A percentile compares a stretch with the other conserved stretches of the same genome.
Evolutionary conservation across 1,140 invertebrate genomes (phyloP).

Genomic region (Sitobion miscanthi): DNA sequence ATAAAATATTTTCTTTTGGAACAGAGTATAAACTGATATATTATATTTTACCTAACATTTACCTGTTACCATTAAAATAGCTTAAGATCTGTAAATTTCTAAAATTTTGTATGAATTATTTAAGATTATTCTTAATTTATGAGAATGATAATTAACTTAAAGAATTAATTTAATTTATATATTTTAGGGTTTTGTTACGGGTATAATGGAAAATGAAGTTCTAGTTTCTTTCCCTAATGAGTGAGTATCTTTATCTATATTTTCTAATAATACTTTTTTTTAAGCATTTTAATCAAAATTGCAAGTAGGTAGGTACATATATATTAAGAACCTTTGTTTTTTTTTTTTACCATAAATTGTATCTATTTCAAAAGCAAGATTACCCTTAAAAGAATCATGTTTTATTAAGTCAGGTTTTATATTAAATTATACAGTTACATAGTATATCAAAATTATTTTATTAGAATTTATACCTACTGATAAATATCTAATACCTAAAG

Average conservation of each 20-base stretch:
- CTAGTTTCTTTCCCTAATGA: constrained; percentile 93
- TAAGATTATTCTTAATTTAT: background rate
- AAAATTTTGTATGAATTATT: background rate
- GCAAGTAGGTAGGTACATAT: no score
- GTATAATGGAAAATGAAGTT: constrained; percentile 90
- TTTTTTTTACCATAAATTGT: background rate
- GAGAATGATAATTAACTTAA: background rate
- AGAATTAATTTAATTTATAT: background rate
- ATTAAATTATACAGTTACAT: background rate
- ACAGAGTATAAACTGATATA: no score
- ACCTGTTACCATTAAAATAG: no score
- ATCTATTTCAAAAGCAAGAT: background rate
- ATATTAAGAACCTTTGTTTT: no score
- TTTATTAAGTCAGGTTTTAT: background rate
- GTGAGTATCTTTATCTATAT: constrained; percentile 71
- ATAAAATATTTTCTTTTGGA: no score
- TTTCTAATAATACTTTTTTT: constrained; percentile 23
- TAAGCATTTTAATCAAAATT: background rate
- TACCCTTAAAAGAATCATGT: background rate
- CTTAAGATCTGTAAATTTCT: background rate
- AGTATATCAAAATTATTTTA: background rate
- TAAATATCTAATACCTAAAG: no score
- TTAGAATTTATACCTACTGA: background rate
- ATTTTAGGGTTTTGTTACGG: constrained; percentile 90
- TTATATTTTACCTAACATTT: no score